Evolutionary conservation across 2,797 vertebrate species (phyloP), one percentile per base, ranked within the genome.

Genomic region (Carduelis carduelis): DNA sequence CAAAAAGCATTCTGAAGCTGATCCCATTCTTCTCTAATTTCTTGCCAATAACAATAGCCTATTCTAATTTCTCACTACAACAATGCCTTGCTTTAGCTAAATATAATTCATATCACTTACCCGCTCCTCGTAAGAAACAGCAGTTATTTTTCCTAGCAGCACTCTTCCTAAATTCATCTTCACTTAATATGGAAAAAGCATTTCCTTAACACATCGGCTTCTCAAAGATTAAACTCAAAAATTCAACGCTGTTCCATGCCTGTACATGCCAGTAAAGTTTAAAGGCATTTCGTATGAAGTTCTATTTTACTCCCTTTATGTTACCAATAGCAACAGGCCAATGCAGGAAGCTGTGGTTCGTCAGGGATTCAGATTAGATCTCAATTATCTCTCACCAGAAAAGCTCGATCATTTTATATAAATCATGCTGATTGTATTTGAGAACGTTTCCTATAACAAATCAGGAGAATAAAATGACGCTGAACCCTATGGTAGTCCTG

Each of bases 231-330:
- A 86, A 96, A 83, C 82, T 59, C 59, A 55, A 83, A 87, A 93
- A 79, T 66, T 59, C 53, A 75, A 59, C 59, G 56, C 95, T 93
- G 95, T 95, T 97, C 98, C 98, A 93, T 98, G 98, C 98, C 98
- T 98, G 98, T 98, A 98, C 98, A 98, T 95, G 99, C 98, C 97
- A 91, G 97, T 91, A 97, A 98, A 98, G 97, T 98, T 97, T 97
- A 98, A 95, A 97, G 97, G 96, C 97, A 96, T 96, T 96, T 97
- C 96, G 13, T 91, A 96, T 91, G 95, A 97, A 95, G 96, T 98
- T 97, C 98, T 98, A 96, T 94, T 97, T 96, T 83, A 96, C 97
- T 98, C 97, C 96, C 95, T 95, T 84, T 96, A 95, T 71, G 97
- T 98, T 97, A 97, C 98, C 97, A 97, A 96, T 98, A 96, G 98